Percentiles rank a stretch among this genome's conserved stretches.
Evolutionary conservation across 2,888 invertebrate species (phyloP).

Genomic region (Dryobota labecula): DNA sequence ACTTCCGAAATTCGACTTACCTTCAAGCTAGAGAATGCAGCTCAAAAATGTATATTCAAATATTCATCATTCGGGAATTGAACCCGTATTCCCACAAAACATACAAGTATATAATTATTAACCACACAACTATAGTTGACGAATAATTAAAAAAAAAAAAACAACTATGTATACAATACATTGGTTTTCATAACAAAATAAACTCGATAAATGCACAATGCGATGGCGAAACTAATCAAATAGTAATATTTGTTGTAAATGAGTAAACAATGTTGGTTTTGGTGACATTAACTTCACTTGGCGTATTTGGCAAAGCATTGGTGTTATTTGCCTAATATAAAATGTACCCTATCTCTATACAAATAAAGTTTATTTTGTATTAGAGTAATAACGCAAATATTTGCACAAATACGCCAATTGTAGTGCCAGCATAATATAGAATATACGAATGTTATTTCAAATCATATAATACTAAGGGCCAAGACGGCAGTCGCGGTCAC

Average conservation of each 20-base stretch:
- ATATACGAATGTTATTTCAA: not conserved
- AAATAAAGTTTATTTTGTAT: not conserved
- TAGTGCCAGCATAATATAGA: conserved; percentile 7
- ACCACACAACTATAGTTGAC: conserved; percentile 59
- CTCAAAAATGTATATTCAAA: conserved; percentile 4
- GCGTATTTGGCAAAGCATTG: conserved; percentile 1
- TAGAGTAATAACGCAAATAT: conserved; percentile 4
- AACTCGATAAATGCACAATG: conserved; percentile 63
- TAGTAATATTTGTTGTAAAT: conserved; percentile 35
- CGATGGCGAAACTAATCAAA: conserved; percentile 59
- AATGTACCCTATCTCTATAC: rapidly evolving
- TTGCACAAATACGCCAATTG: conserved; percentile 3
- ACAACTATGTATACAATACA: conserved; percentile 54
- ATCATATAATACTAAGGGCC: not conserved
- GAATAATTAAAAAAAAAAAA: conserved; percentile 42
- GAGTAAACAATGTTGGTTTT: conserved; percentile 35
- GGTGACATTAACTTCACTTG: not conserved
- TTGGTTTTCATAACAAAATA: conserved; percentile 48
- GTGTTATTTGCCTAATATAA: not conserved
- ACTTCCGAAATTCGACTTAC: too few species aligned
- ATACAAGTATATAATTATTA: conserved; percentile 53
- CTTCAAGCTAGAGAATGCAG: conserved; percentile 2
- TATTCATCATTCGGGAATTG: not conserved
- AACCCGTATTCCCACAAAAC: conserved; percentile 58
- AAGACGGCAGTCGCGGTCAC: not conserved